Conservation (phyloP, 1,140 invertebrate genomes). For the Drosophila persimilis region DNA sequence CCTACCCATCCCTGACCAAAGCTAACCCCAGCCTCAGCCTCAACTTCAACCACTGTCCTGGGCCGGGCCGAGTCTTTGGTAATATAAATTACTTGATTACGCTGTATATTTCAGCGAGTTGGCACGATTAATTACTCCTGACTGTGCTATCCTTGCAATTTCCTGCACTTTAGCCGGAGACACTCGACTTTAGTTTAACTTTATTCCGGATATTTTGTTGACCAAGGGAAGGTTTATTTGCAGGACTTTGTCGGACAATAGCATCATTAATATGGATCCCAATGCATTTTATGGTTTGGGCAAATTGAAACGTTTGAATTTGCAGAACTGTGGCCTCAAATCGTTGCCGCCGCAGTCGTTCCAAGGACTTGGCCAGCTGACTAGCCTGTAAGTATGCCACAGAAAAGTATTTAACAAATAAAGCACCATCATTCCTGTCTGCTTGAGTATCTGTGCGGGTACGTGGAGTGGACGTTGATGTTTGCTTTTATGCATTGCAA, state of each 20-base stretch:
- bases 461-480: slow-evolving; percentile 48
- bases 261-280: slow-evolving; percentile 84
- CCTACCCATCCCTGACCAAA: slow-evolving; percentile 29
- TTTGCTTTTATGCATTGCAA: slow-evolving; percentile 64
- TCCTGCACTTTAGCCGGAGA: slow-evolving; percentile 61
- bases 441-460: slow-evolving; percentile 19
- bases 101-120: slow-evolving; percentile 63
- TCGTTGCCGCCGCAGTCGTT: slow-evolving; percentile 84
- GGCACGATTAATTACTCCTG: slow-evolving; percentile 69
- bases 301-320: slow-evolving; percentile 85
- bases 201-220: slow-evolving; percentile 58
- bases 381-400: slow-evolving; percentile 85
- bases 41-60: slow-evolving; percentile 4
- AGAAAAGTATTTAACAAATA: slow-evolving; percentile 17
- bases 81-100: slow-evolving; percentile 78
- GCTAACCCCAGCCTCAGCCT: not conserved
- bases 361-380: slow-evolving; percentile 83
- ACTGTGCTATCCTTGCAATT: slow-evolving; percentile 67
- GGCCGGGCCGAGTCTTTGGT: slow-evolving; percentile 9
- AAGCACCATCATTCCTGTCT: slow-evolving; percentile 4
- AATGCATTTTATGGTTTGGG: slow-evolving; percentile 84
- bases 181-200: slow-evolving; percentile 38
- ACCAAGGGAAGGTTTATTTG: slow-evolving; percentile 79
- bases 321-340: slow-evolving; percentile 85
- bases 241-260: slow-evolving; percentile 86